These are phyloP conservation scores for Xyrichtys novacula DNA, from an alignment of 2,797 vertebrate species.

Conservation along the genomic window DNA sequence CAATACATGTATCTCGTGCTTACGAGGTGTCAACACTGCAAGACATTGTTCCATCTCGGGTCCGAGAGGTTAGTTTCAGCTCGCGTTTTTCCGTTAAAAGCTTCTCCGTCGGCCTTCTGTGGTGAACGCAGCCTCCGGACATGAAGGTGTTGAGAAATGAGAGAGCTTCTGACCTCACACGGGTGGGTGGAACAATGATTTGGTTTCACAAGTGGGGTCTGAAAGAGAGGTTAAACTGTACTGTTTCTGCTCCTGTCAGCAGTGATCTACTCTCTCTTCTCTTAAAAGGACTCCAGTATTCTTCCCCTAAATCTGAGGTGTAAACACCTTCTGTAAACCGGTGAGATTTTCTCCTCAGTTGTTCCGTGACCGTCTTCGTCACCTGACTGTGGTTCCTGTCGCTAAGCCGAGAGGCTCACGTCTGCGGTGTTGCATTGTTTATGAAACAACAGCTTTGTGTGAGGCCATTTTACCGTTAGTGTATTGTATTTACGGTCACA, in stretches of 20 bases:
- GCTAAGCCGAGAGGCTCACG: conserved; percentile 36
- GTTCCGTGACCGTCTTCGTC: conserved; percentile 5
- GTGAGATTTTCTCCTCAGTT: conserved; percentile 2
- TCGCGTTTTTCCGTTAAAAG: conserved; percentile 47
- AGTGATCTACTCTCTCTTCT: conserved; percentile 22
- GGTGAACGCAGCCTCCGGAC: conserved; percentile 17
- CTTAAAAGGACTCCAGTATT: conserved; percentile 3
- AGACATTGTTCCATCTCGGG: conserved; percentile 43
- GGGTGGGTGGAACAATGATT: conserved; percentile 49
- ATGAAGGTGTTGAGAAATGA: conserved; percentile 38
- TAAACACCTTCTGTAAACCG: conserved; percentile 10
- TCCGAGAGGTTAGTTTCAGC: conserved; percentile 44
- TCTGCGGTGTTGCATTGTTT: conserved; percentile 57
- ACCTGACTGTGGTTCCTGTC: conserved; percentile 31
- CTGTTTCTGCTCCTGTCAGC: conserved; percentile 8
- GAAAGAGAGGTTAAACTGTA: conserved; percentile 32
- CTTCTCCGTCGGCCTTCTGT: neutral
- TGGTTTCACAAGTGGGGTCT: conserved; percentile 45
- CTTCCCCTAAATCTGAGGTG: neutral
- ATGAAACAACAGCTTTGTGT: conserved; percentile 64
- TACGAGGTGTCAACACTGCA: conserved; percentile 32
- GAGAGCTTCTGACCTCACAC: conserved; percentile 60
- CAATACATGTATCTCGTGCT: conserved; percentile 24
- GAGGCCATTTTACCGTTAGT: conserved; percentile 21
- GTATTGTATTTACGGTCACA: conserved; percentile 42